Evolutionary conservation across 2,888 invertebrate genomes (phyloP).

Genomic region (Sialis lutaria): DNA sequence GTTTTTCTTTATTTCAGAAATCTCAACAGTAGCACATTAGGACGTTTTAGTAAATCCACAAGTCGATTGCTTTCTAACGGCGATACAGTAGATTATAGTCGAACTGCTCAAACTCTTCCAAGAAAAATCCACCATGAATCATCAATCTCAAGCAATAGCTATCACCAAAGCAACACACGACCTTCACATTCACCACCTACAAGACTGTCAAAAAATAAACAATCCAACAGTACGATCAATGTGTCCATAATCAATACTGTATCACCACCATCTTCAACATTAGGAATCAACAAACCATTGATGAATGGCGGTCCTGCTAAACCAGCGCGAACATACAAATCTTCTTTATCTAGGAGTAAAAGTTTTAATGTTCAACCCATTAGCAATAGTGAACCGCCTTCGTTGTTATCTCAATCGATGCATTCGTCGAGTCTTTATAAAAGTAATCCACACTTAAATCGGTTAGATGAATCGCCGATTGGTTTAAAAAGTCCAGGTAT

Average conservation of each 20-base stretch:
- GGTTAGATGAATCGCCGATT: constrained; percentile 49
- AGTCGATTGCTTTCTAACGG: constrained; percentile 44
- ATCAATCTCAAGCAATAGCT: constrained; percentile 17
- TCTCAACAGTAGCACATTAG: constrained; percentile 41
- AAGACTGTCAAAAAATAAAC: constrained; percentile 32
- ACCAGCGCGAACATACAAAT: constrained; percentile 63
- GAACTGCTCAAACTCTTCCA: constrained; percentile 62
- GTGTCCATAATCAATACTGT: constrained; percentile 41
- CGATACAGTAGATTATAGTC: constrained; percentile 34
- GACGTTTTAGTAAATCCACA: constrained; percentile 68
- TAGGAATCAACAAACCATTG: constrained; percentile 14
- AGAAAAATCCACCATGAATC: constrained; percentile 27
- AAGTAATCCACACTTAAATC: constrained; percentile 60
- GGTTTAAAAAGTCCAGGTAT: constrained; percentile 73
- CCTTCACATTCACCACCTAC: constrained; percentile 12
- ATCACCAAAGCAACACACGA: not conserved
- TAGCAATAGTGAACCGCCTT: constrained; percentile 18
- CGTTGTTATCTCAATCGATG: not conserved
- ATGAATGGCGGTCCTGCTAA: constrained; percentile 45
- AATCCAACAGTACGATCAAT: constrained; percentile 44
- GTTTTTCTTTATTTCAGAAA: constrained; percentile 34
- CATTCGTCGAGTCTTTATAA: constrained; percentile 37
- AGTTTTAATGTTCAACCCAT: constrained; percentile 67
- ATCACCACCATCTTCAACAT: constrained; percentile 23
- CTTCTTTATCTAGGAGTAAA: constrained; percentile 58